Evolutionary conservation across 2,888 invertebrate species (phyloP).

Genomic region (Caenorhabditis imperialis): DNA sequence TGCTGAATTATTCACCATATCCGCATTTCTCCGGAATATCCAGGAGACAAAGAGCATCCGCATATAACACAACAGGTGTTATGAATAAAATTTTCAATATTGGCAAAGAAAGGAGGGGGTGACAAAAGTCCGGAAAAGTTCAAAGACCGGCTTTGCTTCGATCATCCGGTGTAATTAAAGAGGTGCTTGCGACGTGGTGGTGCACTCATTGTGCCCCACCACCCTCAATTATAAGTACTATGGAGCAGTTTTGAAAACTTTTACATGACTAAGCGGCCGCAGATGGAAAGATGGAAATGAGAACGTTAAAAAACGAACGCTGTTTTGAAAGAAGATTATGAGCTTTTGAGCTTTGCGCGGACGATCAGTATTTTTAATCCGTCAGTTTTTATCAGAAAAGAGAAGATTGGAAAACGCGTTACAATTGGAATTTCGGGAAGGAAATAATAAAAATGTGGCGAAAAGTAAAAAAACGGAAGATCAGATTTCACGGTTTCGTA

Average conservation of each 20-base stretch:
- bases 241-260: too few relatives aligned
- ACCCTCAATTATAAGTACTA: constrained; percentile 19
- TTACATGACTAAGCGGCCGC: too few relatives aligned
- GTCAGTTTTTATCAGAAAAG: neutral
- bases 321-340: too few relatives aligned
- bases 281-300: neutral
- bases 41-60: constrained; percentile 19
- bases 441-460: neutral
- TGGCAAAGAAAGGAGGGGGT: neutral
- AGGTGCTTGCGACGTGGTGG: constrained; percentile 8
- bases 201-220: constrained; percentile 24
- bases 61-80: constrained; percentile 4
- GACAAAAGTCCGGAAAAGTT: constrained; percentile 47
- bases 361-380: too few relatives aligned
- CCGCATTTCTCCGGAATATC: too few relatives aligned
- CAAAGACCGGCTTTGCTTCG: constrained; percentile 41
- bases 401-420: neutral
- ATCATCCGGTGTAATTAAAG: constrained; percentile 46
- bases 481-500: constrained; percentile 38
- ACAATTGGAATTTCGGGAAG: constrained; percentile 7
- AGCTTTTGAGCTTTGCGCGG: too few relatives aligned
- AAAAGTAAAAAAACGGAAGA: constrained; percentile 30
- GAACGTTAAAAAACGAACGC: neutral
- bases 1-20: constrained; percentile 32
- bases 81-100: constrained; percentile 3